Conservation (phyloP, 1,140 invertebrate species). For the Drosophila mojavensis region DNA sequence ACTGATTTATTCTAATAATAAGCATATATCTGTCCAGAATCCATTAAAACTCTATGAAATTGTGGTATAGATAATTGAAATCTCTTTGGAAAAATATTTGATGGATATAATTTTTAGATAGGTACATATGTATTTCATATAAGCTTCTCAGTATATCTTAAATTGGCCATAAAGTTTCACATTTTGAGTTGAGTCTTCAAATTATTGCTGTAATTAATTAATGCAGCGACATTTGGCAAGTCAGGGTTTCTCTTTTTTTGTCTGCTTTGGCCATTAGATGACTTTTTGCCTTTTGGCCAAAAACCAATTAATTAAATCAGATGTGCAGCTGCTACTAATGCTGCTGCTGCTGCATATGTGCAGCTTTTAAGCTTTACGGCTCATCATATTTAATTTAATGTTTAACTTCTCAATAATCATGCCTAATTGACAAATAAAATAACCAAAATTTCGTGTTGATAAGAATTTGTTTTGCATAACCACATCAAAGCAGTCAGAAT, state of each 20-base stretch:
- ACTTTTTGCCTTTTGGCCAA: background rate
- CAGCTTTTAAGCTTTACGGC: background rate
- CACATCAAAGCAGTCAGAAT: background rate
- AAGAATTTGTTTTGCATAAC: background rate
- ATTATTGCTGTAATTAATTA: no score
- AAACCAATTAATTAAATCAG: constrained; percentile 7
- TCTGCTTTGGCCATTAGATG: background rate
- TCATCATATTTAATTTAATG: background rate
- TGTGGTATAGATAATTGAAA: no score
- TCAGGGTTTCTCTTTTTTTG: background rate
- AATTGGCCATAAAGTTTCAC: no score
- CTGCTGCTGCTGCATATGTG: background rate
- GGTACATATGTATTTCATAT: background rate
- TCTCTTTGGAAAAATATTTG: no score
- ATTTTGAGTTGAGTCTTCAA: no score
- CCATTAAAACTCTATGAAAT: no score
- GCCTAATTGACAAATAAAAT: background rate
- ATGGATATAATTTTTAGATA: no score
- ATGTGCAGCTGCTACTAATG: background rate
- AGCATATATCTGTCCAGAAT: no score
- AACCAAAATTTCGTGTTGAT: background rate
- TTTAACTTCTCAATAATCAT: background rate
- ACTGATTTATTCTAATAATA: background rate
- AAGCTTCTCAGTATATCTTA: no score
- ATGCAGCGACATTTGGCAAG: no score